phyloP scores from a whole-genome alignment of 2,888 invertebrate genomes.

The Agrochola circellaris region DNA sequence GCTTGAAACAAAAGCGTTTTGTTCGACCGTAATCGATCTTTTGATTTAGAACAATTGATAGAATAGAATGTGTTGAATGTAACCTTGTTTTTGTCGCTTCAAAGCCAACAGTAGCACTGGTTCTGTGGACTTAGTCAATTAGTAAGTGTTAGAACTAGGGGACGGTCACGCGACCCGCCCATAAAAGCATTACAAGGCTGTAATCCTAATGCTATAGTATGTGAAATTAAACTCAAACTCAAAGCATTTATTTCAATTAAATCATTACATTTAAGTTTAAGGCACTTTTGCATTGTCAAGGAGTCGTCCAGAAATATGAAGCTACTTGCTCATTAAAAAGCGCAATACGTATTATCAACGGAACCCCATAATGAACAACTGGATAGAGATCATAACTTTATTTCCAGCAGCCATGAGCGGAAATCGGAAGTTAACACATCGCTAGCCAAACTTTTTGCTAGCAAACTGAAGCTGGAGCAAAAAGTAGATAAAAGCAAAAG shows the following conservation, averaged over 20 bases:
- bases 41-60: constrained; percentile 76
- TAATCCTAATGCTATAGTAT: neutral
- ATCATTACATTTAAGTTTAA: no score
- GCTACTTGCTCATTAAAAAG: no score
- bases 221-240: constrained; percentile 1
- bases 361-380: neutral
- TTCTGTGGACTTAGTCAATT: constrained; percentile 63
- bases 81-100: constrained; percentile 73
- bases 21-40: constrained; percentile 51
- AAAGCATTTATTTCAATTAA: no score
- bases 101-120: constrained; percentile 69
- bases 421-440: constrained; percentile 47
- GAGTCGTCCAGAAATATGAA: no score
- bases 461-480: constrained; percentile 29
- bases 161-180: constrained; percentile 54
- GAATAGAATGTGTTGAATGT: constrained; percentile 80
- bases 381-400: constrained; percentile 26
- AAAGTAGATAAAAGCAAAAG: constrained; percentile 61
- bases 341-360: neutral
- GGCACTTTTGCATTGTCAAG: no score
- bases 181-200: constrained; percentile 25
- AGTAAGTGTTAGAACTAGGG: constrained; percentile 40
- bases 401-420: constrained; percentile 19
- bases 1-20: constrained; percentile 54
- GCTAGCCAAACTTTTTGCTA: constrained; percentile 45